phyloP scores from a whole-genome alignment of 2,888 invertebrate species.

The Agrochola circellaris region DNA sequence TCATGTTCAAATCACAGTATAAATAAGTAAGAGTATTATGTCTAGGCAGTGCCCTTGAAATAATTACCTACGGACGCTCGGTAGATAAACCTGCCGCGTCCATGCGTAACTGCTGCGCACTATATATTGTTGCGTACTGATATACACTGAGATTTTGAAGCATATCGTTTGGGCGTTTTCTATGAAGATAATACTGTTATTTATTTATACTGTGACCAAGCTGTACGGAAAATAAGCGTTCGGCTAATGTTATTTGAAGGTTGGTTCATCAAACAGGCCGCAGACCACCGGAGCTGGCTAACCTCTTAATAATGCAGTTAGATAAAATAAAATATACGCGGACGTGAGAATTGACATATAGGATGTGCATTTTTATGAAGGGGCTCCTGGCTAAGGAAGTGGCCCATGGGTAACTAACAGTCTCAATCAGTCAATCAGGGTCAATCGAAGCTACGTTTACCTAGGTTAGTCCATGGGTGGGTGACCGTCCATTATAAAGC shows the following conservation, averaged over 20 bases:
- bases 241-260: slow-evolving; percentile 79
- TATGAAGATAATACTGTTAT: too few relatives aligned
- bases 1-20: slow-evolving; percentile 31
- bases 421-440: neutral
- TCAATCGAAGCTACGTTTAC: neutral
- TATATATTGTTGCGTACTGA: too few relatives aligned
- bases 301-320: slow-evolving; percentile 67
- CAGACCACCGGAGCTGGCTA: slow-evolving; percentile 66
- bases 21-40: too few relatives aligned
- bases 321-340: slow-evolving; percentile 60
- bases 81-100: too few relatives aligned
- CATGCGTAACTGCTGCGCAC: too few relatives aligned
- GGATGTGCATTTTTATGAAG: slow-evolving; percentile 45
- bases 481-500: neutral
- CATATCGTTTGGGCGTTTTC: too few relatives aligned
- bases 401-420: neutral
- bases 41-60: too few relatives aligned
- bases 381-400: neutral
- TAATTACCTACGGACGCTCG: too few relatives aligned
- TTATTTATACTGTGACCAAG: slow-evolving; percentile 27
- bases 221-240: slow-evolving; percentile 55
- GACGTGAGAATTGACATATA: slow-evolving; percentile 57
- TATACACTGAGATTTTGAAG: too few relatives aligned
- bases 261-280: slow-evolving; percentile 76
- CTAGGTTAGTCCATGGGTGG: too few relatives aligned